phyloP scores from a whole-genome alignment of 2,113 vertebrate genomes.

The Tauraco erythrolophus region DNA sequence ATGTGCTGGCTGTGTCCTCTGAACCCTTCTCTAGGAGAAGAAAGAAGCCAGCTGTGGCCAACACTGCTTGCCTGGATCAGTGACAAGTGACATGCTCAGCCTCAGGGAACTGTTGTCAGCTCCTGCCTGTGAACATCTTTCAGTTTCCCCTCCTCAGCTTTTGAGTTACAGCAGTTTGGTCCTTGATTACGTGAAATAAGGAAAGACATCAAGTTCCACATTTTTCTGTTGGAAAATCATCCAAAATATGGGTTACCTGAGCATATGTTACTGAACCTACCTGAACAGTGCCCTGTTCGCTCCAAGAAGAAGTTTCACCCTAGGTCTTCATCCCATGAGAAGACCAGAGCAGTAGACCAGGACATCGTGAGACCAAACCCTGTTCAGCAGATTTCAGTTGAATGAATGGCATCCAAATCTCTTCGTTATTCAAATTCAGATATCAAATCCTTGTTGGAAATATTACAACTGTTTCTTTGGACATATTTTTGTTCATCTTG shows the following conservation, averaged over 20 bases:
- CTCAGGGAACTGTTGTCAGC: background rate
- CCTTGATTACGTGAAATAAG: background rate
- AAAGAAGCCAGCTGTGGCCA: background rate
- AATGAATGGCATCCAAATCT: background rate
- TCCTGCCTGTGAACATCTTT: background rate
- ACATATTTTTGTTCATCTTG: background rate
- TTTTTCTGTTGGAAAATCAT: background rate
- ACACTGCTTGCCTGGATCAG: background rate
- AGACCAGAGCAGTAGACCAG: background rate
- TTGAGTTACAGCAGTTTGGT: background rate
- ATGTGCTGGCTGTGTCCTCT: background rate
- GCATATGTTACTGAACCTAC: background rate
- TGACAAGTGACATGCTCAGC: background rate
- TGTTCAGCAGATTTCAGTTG: background rate
- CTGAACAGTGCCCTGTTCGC: background rate
- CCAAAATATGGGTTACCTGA: background rate
- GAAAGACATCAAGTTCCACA: background rate
- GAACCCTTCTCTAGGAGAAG: background rate
- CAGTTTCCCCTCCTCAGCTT: background rate
- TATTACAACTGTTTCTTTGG: background rate
- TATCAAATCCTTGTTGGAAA: background rate
- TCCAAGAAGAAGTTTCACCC: background rate
- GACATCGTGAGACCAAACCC: background rate
- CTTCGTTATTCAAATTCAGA: background rate
- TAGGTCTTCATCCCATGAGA: background rate